Evolutionary conservation across 1,140 invertebrate genomes (phyloP), one percentile per base, ranked within the genome.

Genomic region (Danaus plexippus): DNA sequence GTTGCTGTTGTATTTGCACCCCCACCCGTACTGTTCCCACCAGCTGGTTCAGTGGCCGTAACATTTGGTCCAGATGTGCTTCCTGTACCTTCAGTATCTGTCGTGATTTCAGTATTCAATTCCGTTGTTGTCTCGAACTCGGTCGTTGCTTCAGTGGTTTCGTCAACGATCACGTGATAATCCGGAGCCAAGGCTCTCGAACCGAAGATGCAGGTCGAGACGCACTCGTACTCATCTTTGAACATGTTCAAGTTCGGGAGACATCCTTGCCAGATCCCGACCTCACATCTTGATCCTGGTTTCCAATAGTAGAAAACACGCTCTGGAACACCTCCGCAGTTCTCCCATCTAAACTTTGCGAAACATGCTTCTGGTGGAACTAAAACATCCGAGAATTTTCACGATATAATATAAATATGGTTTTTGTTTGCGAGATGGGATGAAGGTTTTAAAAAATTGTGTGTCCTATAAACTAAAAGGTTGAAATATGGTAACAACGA

Each of bases 171-270:
- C 3, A 42, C 32, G 18, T 84, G 77, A 13, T 64, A 80, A 13
- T 80, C 69, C 5, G 47, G 47, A 1, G 67, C 44, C 41, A 42
- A 32, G 2, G 78, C 75, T 63, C 71, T 68, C 1, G 59, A 57
- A 0, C 67, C 48, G 52, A 81, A 86, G 9, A 84, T 77, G 48
- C 83, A 86, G 2, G 80, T 86, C 1, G 66, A 53, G 2, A 81
- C 71, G 42, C 83, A 86, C 63, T 83, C 77, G 46, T 83, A 80
- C 52, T 84, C 79, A 9, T 81, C 71, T 9, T 67, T 48, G 44
- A 86, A 86, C 83, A 86, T 86, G 53, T 86, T 86, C 1, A 71
- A 43, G 45, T 80, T 84, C 1, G 83, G 83, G 7, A 80, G 63
- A 51, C 83, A 86, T 1, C 83, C 83, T 22, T 73, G 59, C 83